Conservation (phyloP, 1,140 invertebrate genomes). For the Drosophila lacertosa region DNA sequence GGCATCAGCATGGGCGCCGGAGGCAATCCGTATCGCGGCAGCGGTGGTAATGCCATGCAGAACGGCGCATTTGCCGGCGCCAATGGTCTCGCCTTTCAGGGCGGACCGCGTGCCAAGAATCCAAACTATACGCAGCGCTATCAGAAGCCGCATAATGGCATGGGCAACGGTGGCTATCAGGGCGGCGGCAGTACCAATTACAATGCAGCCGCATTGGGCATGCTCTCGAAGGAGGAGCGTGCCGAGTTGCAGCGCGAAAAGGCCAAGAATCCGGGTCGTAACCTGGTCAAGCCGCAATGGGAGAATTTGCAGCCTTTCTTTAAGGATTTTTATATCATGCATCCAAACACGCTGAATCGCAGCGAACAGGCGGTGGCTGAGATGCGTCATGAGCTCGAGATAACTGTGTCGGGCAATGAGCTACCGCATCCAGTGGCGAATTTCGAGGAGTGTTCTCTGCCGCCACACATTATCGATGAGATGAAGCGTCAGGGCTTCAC, state of each 20-base stretch:
- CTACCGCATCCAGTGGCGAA: slow-evolving; percentile 93
- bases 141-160: slow-evolving; percentile 72
- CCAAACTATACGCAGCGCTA: slow-evolving; percentile 74
- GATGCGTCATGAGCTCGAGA: slow-evolving; percentile 90
- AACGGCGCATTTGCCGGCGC: slow-evolving; percentile 59
- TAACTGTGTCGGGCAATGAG: slow-evolving; percentile 93
- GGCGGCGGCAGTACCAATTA: slow-evolving; percentile 66
- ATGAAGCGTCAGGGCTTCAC: slow-evolving; percentile 93
- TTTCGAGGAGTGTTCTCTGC: slow-evolving; percentile 95
- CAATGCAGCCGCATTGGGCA: slow-evolving; percentile 67
- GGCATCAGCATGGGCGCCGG: slow-evolving; percentile 61
- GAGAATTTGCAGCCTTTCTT: slow-evolving; percentile 93
- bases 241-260: slow-evolving; percentile 87
- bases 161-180: slow-evolving; percentile 60
- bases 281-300: slow-evolving; percentile 93
- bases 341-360: slow-evolving; percentile 90
- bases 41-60: slow-evolving; percentile 55
- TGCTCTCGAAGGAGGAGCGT: slow-evolving; percentile 82
- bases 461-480: slow-evolving; percentile 91
- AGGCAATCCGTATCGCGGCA: slow-evolving; percentile 59
- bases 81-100: slow-evolving; percentile 59
- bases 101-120: slow-evolving; percentile 71
- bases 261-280: slow-evolving; percentile 90
- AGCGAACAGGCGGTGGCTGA: slow-evolving; percentile 89
- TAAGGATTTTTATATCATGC: slow-evolving; percentile 96